phyloP scores from a whole-genome alignment of 1,140 invertebrate species.

The Pristionchus pacificus region DNA sequence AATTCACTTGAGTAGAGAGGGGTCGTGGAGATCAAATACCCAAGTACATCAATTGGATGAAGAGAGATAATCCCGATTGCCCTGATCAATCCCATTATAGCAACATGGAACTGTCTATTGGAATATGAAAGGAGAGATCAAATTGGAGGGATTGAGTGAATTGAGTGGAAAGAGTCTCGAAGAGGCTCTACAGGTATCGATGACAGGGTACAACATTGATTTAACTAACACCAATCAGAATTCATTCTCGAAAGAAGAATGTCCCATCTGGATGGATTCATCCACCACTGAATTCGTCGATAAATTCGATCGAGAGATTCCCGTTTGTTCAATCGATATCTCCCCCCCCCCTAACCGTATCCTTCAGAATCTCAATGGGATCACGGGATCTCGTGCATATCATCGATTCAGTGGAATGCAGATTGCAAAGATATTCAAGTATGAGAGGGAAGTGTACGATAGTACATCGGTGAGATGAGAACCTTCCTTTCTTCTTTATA shows the following conservation, averaged over 20 bases:
- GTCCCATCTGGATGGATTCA: slow-evolving; percentile 95
- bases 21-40: background rate
- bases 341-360: slow-evolving; percentile 56
- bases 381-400: slow-evolving; percentile 86
- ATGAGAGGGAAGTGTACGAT: slow-evolving; percentile 63
- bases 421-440: slow-evolving; percentile 80
- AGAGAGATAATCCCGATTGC: slow-evolving; percentile 3
- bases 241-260: slow-evolving; percentile 72
- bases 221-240: slow-evolving; percentile 31
- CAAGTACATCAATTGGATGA: background rate
- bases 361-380: slow-evolving; percentile 70
- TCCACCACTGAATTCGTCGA: slow-evolving; percentile 77
- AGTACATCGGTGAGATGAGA: slow-evolving; percentile 14
- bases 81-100: slow-evolving; percentile 17
- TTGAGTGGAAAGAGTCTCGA: background rate
- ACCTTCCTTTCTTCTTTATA: background rate
- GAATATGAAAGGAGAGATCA: slow-evolving; percentile 6
- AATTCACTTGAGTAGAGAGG: background rate
- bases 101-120: slow-evolving; percentile 41
- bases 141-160: slow-evolving; percentile 14
- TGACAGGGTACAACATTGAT: background rate
- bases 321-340: slow-evolving; percentile 66
- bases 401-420: slow-evolving; percentile 88
- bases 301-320: slow-evolving; percentile 73
- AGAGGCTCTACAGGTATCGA: background rate